phyloP scores from a whole-genome alignment of 2,888 invertebrate species.

The Mayetiola destructor region DNA sequence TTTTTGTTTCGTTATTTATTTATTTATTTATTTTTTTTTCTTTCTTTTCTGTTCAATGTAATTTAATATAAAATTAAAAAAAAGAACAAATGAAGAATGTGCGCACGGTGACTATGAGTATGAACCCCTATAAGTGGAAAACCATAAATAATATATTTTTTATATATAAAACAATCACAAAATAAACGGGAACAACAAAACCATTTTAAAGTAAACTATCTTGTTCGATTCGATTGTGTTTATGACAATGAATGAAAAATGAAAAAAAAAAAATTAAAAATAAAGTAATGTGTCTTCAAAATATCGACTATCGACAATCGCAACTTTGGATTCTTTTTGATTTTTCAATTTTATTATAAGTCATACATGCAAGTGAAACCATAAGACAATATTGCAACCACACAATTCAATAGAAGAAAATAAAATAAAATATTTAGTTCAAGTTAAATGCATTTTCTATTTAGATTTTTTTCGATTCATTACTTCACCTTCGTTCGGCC shows the following conservation, averaged over 20 bases:
- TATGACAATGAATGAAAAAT: too few species aligned
- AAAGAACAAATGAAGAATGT: not conserved
- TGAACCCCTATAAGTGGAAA: constrained; percentile 11
- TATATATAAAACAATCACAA: not conserved
- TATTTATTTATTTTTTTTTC: too few species aligned
- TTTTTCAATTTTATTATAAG: not conserved
- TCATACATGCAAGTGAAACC: constrained; percentile 8
- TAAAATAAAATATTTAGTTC: too few species aligned
- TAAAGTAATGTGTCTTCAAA: not conserved
- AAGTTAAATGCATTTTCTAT: too few species aligned
- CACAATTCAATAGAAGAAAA: too few species aligned
- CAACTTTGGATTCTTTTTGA: not conserved
- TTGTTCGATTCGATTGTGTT: too few species aligned
- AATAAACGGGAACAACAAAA: not conserved
- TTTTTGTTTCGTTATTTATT: too few species aligned
- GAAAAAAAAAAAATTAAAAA: not conserved
- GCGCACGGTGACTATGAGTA: constrained; percentile 9
- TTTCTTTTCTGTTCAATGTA: not conserved
- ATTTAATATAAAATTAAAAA: constrained; percentile 13
- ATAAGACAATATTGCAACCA: constrained; percentile 11
- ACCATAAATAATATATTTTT: constrained; percentile 6
- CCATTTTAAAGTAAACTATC: too few species aligned
- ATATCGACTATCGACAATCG: not conserved
- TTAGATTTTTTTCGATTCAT: too few species aligned
- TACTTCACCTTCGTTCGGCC: too few species aligned